Base-by-base conservation (phyloP, 2,113 vertebrate species). In the Rhinolophus ferrumequinum region DNA sequence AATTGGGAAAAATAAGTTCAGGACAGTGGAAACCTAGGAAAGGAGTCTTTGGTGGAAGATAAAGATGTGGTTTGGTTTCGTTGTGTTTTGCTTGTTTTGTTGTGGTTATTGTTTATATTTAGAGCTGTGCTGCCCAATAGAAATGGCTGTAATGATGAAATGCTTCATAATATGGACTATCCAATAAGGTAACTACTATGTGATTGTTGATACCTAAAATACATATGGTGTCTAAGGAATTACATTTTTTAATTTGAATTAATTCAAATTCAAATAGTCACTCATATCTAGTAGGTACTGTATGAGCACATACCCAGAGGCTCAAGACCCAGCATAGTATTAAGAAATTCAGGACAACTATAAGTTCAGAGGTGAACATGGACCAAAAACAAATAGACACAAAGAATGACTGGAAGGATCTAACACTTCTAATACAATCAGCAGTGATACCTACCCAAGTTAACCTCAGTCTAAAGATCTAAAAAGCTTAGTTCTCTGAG, bases 211-310 rank as follows among this genome's bases (percentile, higher is more conserved):
- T 87, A 50, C 15, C 24, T 54, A n/a, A 73, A 95, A 83, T 33
- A 30, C 9, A 13, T 15, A 64, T 56, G 30, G 18, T 82, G 18
- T 67, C n/a, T 50, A 60, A 82, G 30, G 11, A 64, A 38, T 4
- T 47, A 26, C 30, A 67, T 35, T 67, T 67, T 56, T 66, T 70
- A 82, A 81, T 79, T 54, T 91, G 44, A 76, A 76, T 52, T 77
- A 38, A 62, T 41, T 85, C 83, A 62, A 89, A 92, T 86, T 41
- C 75, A 82, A 87, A 26, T 72, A 67, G 33, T 22, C 13, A 52
- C 0, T 14, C 44, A 70, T 67, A 38, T 41, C 30, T 87, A 73
- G n/a, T 30, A 14, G 33, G 28, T 66, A 77, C 6, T 82, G 5
- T 30, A 62, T 26, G 26, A 21, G 26, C 3, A 67, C 5, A 73